Percentiles rank a stretch among this genome's conserved stretches.
These are phyloP conservation scores for Coracopsis vasa DNA, from an alignment of 2,113 vertebrate species.

Conservation along the genomic window DNA sequence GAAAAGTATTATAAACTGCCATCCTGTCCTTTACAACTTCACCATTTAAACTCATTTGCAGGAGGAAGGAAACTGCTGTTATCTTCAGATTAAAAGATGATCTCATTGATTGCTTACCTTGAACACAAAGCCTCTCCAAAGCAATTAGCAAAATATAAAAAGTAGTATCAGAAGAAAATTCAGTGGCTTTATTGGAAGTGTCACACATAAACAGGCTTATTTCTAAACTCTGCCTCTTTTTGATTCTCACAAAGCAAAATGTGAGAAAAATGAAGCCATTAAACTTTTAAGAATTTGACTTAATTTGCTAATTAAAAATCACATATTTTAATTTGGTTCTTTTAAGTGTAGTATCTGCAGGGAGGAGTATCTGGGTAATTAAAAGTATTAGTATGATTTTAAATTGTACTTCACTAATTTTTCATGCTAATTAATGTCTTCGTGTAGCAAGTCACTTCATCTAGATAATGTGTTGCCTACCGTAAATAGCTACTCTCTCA, in stretches of 20 bases:
- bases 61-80: background rate
- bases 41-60: background rate
- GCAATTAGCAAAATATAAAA: background rate
- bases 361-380: background rate
- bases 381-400: background rate
- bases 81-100: background rate
- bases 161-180: background rate
- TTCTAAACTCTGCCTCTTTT: background rate
- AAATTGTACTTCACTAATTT: background rate
- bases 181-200: background rate
- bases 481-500: background rate
- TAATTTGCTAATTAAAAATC: background rate
- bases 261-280: constrained; percentile 18
- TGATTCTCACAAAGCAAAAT: background rate
- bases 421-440: background rate
- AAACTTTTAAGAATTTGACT: constrained; percentile 13
- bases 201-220: background rate
- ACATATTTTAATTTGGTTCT: background rate
- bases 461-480: background rate
- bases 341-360: background rate
- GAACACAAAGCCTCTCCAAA: background rate
- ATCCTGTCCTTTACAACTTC: background rate
- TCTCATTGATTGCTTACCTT: background rate
- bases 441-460: background rate
- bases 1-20: background rate